Percentiles rank a stretch among this genome's conserved stretches.
Conservation (phyloP, 2,113 vertebrate genomes). For the Catharus fuscescens region DNA sequence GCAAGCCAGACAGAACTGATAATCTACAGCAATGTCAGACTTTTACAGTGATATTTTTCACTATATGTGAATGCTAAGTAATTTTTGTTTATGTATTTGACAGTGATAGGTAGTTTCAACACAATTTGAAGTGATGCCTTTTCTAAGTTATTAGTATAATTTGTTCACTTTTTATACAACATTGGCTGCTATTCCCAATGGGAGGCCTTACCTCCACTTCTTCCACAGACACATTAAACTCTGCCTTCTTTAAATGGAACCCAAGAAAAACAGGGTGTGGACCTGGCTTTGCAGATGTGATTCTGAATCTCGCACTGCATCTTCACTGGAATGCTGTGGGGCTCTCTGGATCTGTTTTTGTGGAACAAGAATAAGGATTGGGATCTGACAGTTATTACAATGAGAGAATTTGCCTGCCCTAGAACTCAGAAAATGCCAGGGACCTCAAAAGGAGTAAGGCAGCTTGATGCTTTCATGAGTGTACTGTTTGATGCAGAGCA, state of each 20-base stretch:
- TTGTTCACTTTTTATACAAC: not conserved
- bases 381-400: not conserved
- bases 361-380: not conserved
- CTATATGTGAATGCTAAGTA: not conserved
- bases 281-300: not conserved
- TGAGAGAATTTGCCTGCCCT: not conserved
- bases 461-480: not conserved
- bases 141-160: not conserved
- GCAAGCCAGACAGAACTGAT: not conserved
- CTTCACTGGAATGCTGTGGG: not conserved
- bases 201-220: not conserved
- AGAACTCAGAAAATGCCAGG: not conserved
- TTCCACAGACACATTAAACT: not conserved
- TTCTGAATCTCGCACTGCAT: not conserved
- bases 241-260: not conserved
- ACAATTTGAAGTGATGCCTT: not conserved
- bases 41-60: not conserved
- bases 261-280: not conserved
- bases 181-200: not conserved
- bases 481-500: not conserved
- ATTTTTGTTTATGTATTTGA: not conserved
- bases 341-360: not conserved
- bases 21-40: not conserved
- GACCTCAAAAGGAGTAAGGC: not conserved
- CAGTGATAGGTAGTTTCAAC: not conserved